Evolutionary conservation across 2,888 invertebrate species (phyloP).

Genomic region (Ischnura elegans): DNA sequence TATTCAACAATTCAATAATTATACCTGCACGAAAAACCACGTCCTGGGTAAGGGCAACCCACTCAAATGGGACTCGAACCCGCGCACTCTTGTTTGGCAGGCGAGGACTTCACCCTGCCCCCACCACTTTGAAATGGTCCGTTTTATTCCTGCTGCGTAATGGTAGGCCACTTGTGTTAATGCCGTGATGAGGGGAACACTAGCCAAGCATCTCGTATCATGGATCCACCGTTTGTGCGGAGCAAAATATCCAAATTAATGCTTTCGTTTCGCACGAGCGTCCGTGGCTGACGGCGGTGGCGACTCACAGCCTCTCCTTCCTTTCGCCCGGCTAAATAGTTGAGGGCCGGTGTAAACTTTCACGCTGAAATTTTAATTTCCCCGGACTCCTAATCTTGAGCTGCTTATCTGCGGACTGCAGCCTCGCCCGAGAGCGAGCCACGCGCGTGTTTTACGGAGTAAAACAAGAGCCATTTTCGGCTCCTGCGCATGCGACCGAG

Average conservation of each 20-base stretch:
- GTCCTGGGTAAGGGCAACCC: too few species aligned
- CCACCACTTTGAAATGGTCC: not conserved
- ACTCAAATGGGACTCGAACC: too few species aligned
- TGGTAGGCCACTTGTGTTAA: not conserved
- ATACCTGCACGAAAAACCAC: too few species aligned
- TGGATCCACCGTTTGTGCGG: not conserved
- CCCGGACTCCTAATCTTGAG: not conserved
- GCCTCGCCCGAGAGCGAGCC: not conserved
- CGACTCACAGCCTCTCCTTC: not conserved
- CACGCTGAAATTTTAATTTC: constrained; percentile 7
- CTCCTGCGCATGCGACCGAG: too few species aligned
- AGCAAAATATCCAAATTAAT: not conserved
- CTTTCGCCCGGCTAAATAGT: not conserved
- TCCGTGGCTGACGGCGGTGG: too few species aligned
- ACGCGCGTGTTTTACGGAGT: not conserved
- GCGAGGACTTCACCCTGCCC: too few species aligned
- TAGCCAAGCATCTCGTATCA: not conserved
- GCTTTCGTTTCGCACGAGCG: not conserved
- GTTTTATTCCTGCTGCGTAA: not conserved
- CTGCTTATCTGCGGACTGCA: not conserved
- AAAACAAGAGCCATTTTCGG: too few species aligned
- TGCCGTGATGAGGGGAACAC: not conserved
- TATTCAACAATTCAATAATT: too few species aligned
- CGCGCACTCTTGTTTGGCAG: too few species aligned
- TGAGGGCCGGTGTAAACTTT: not conserved